Evolutionary conservation across 2,113 vertebrate species (phyloP), one percentile per base, ranked within the genome.

Genomic region (Orientallactaga bullata): DNA sequence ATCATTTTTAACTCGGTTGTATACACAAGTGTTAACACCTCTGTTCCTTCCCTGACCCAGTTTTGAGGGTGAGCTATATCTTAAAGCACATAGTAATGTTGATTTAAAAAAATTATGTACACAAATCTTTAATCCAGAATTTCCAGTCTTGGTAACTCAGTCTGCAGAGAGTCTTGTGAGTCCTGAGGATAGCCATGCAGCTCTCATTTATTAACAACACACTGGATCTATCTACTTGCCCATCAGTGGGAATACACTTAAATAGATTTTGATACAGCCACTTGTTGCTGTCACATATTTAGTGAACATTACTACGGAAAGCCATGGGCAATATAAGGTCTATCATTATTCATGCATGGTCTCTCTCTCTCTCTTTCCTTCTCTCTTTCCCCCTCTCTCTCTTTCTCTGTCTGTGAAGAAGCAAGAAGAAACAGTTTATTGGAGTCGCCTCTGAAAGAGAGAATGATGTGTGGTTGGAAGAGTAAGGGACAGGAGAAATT

Each of bases 261-360:
- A 20, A 9, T 28, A 39, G 68, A 58, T 39, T 4, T 72, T 30
- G 55, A 42, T 66, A 32, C 7, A 32, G 6, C 8, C n/a, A 7
- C 58, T 13, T 65, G 39, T 60, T 24, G 17, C 72, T 60, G 18
- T 26, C 51, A 5, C 28, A 51, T 5, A 9, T 0, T 1, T 6
- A 63, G n/a, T 15, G 4, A 11, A 4, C 11, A 23, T 32, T 42
- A 28, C 35, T 66, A 0, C 30, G 39, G 65, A 85, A 76, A n/a
- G 24, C 13, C 16, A 1, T 1, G 2, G 28, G 21, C 10, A 5
- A 0, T 7, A 8, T 23, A 3, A 0, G 30, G 3, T 1, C 47
- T 5, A 18, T 13, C 26, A 63, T 35, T 8, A 1, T 42, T 15
- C 51, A 12, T 15, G 4, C 37, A 12, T 2, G 26, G n/a, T 65